Evolutionary conservation across 2,888 invertebrate species (phyloP), one percentile per base, ranked within the genome.

Genomic region (Campoplex capitator): DNA sequence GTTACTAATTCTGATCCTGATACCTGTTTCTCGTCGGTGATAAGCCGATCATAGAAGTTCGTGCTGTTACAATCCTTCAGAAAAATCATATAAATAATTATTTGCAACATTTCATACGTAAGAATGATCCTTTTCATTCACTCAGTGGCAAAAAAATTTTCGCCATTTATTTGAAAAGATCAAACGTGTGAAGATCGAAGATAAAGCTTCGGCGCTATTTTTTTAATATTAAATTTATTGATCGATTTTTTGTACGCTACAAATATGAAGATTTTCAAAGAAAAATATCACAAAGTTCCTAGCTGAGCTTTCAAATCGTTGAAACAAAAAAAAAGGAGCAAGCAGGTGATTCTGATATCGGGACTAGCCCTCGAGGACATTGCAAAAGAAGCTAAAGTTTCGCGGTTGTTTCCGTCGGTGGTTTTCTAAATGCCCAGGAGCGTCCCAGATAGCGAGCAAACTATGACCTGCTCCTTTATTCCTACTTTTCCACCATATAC

Each of bases 381-480:
- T 74, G 75, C 38, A 67, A 82, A 73, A 73, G 82, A 85, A 82
- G 67, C 54, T 54, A 73, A 85, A 85, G 85, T 85, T 85, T 56
- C 48, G 80, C 68, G 73, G 45, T 18, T 77, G 71, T 76, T 76
- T 65, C 76, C 71, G 73, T 65, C 70, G 70, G 80, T 84, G 85
- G 85, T 85, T 85, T 85, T 85, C 73, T 71, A 54, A 82, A 85
- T 74, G 82, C 81, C 82, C 85, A 65, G 62, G 28, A 85, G 85
- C 82, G 58, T 48, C 77, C 56, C 74, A 85, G 82, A 85, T 85
- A 85, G 77, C 77, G 77, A 38, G 76, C 51, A 67, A 81, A 81
- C 77, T 74, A 70, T 67, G 56, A 67, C 67, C 73, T 32, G 11
- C 54, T 65, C 28, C 62, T 32, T 65, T 23, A 23, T 23, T 54